Conservation (phyloP, 2,797 vertebrate genomes). For the Melanogrammus aeglefinus region DNA sequence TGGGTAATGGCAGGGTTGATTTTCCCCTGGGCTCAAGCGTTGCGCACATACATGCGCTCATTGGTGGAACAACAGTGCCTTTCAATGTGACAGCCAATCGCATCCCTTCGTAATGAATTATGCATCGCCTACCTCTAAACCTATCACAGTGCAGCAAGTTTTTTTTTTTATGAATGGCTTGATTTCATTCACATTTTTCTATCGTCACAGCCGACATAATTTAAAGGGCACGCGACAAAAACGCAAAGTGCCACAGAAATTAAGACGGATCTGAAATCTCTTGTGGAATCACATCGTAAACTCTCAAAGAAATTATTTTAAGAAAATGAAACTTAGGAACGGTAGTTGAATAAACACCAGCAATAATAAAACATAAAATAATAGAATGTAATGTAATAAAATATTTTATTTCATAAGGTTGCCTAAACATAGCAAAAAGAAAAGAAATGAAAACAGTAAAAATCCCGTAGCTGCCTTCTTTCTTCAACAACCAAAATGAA, state of each 20-base stretch:
- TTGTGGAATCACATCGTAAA: background rate
- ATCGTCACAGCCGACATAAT: conserved; percentile 40
- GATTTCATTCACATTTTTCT: conserved; percentile 77
- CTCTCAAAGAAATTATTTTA: conserved; percentile 5
- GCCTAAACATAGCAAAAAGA: background rate
- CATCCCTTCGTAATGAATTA: conserved; percentile 39
- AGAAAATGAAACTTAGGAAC: background rate
- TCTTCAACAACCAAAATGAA: background rate
- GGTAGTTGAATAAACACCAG: no score
- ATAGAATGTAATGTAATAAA: background rate
- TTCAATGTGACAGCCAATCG: conserved; percentile 61
- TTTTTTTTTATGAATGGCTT: conserved; percentile 83
- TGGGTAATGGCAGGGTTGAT: conserved; percentile 61
- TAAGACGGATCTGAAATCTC: background rate
- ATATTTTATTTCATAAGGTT: background rate
- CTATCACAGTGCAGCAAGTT: conserved; percentile 62
- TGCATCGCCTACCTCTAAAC: conserved; percentile 38
- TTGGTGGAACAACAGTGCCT: conserved; percentile 55
- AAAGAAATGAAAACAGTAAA: background rate
- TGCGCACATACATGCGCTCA: conserved; percentile 34
- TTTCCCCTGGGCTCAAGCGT: conserved; percentile 59
- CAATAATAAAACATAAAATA: background rate
- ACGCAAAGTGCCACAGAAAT: background rate
- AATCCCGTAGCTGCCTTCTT: background rate
- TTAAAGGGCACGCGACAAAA: conserved; percentile 68